These are phyloP conservation scores for Bombus turneri DNA, from an alignment of 1,140 invertebrate genomes.

Conservation along the genomic window DNA sequence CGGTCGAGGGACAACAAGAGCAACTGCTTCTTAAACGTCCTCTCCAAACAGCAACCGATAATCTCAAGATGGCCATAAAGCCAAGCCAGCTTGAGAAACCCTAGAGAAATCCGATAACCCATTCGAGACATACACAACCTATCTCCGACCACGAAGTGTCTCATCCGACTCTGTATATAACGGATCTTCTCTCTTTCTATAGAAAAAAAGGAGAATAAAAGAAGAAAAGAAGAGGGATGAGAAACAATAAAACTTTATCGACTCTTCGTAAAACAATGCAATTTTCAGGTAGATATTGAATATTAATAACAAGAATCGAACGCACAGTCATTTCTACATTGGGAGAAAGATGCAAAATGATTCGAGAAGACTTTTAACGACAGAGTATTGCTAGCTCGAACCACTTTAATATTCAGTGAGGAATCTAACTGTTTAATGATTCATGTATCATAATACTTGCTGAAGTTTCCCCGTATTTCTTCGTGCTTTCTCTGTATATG, in stretches of 20 bases:
- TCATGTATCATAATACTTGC: not conserved
- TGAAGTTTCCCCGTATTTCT: not conserved
- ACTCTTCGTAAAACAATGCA: conserved; percentile 43
- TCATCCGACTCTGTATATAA: conserved; percentile 36
- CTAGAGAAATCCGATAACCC: conserved; percentile 52
- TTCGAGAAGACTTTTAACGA: not conserved
- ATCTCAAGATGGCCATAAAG: conserved; percentile 49
- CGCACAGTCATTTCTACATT: too few species aligned
- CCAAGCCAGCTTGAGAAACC: conserved; percentile 24
- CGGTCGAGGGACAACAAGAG: conserved; percentile 20
- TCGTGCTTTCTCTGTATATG: not conserved
- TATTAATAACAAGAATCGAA: conserved; percentile 34
- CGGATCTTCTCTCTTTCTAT: not conserved
- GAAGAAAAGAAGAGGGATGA: not conserved
- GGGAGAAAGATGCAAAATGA: too few species aligned
- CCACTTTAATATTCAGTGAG: not conserved
- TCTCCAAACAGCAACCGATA: conserved; percentile 40
- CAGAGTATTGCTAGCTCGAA: not conserved
- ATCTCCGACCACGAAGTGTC: conserved; percentile 14
- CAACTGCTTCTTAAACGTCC: conserved; percentile 44
- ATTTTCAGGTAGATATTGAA: conserved; percentile 31
- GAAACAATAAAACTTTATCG: conserved; percentile 37
- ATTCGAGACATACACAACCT: conserved; percentile 48
- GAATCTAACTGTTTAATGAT: not conserved
- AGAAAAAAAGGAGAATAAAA: not conserved